Evolutionary conservation across 2,113 vertebrate species (phyloP).

Genomic region (Candoia aspera): DNA sequence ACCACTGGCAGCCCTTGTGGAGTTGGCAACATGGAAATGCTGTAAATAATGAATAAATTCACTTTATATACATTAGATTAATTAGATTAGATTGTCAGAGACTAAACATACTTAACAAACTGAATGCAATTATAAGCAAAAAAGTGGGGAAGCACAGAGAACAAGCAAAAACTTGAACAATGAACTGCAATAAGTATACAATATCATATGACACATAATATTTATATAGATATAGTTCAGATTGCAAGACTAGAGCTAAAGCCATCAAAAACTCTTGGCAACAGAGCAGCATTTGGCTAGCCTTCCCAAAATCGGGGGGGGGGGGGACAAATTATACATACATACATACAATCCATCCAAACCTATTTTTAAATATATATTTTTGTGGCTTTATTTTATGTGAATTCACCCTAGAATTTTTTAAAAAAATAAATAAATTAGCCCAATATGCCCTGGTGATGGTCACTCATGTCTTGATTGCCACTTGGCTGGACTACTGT

Average conservation of each 20-base stretch:
- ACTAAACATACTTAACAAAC: not conserved
- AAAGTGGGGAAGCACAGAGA: not conserved
- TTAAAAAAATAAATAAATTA: not conserved
- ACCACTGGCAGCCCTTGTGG: not conserved
- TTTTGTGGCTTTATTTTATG: not conserved
- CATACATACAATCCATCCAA: not conserved
- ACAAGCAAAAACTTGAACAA: not conserved
- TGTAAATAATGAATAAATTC: not conserved
- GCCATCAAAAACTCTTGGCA: not conserved
- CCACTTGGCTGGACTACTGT: not conserved
- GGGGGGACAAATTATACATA: not conserved
- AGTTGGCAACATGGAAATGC: not conserved
- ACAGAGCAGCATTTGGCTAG: not conserved
- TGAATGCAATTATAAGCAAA: not conserved
- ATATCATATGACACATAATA: not conserved
- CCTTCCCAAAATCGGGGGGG: not conserved
- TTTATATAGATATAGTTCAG: not conserved
- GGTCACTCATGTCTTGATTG: not conserved
- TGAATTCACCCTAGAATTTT: not conserved
- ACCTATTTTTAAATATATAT: not conserved
- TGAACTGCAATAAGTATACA: not conserved
- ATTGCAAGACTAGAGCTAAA: not conserved
- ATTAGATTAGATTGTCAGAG: not conserved
- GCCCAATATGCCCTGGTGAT: not conserved
- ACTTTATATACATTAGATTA: not conserved